These are phyloP conservation scores for Andrena haemorrhoa DNA, from an alignment of 2,888 invertebrate species.

Conservation along the genomic window DNA sequence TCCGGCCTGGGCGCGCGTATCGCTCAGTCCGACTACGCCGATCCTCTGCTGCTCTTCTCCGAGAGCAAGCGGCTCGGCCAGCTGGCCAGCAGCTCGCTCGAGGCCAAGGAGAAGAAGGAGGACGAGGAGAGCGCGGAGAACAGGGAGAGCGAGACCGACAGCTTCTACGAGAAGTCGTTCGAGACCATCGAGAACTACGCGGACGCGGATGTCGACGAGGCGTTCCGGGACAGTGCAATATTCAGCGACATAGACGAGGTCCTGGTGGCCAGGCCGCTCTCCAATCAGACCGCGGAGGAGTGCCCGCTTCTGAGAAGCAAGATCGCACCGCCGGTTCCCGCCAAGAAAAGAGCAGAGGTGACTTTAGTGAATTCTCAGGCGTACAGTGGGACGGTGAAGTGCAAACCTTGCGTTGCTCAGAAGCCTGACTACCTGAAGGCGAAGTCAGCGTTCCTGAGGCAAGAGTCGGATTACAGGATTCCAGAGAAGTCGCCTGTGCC, in stretches of 20 bases:
- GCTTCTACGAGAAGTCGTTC: constrained; percentile 91
- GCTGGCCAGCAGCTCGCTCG: constrained; percentile 6
- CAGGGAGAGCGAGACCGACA: constrained; percentile 87
- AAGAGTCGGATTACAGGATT: constrained; percentile 41
- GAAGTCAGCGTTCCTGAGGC: constrained; percentile 52
- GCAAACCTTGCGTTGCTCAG: constrained; percentile 75
- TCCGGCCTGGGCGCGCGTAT: constrained; percentile 94
- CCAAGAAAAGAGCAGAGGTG: constrained; percentile 68
- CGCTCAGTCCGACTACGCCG: constrained; percentile 94
- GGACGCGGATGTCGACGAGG: constrained; percentile 88
- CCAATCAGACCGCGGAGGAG: constrained; percentile 25
- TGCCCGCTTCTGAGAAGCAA: constrained; percentile 56
- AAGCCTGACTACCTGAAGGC: constrained; percentile 78
- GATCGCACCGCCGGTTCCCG: constrained; percentile 78
- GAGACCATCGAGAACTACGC: constrained; percentile 90
- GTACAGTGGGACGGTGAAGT: constrained; percentile 33
- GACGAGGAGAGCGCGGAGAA: constrained; percentile 43
- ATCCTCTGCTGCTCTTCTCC: constrained; percentile 90
- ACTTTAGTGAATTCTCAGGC: background rate
- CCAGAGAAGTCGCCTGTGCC: background rate
- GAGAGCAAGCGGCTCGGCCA: constrained; percentile 73
- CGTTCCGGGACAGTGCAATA: constrained; percentile 93
- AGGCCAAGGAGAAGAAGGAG: constrained; percentile 22
- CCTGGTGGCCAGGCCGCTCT: constrained; percentile 54
- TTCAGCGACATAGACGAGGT: constrained; percentile 91